Conservation (phyloP, 2,113 vertebrate genomes). For the Phyllostomus hastatus region DNA sequence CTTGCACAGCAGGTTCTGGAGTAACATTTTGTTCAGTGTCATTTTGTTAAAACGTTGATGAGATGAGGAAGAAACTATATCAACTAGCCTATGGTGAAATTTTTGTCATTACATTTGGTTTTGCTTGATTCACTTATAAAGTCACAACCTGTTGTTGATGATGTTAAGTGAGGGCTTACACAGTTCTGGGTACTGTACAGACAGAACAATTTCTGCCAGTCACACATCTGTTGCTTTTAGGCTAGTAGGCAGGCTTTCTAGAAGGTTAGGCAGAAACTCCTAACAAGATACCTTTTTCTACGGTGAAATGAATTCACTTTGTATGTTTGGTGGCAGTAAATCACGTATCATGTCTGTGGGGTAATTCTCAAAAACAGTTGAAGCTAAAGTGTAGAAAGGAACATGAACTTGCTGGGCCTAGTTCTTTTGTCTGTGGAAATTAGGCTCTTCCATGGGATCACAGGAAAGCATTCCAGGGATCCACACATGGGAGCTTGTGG, state of each 20-base stretch:
- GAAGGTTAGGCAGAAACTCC: background rate
- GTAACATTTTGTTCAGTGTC: background rate
- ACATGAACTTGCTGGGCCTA: background rate
- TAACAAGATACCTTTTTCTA: background rate
- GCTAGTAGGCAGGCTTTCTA: background rate
- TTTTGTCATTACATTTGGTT: background rate
- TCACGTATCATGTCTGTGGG: background rate
- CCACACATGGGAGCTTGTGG: no score
- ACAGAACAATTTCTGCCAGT: background rate
- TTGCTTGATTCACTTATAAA: background rate
- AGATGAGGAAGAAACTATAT: background rate
- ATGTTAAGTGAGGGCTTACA: background rate
- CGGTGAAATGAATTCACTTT: background rate
- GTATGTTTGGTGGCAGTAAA: background rate
- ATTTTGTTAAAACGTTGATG: background rate
- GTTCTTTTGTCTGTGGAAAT: background rate
- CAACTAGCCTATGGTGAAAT: background rate
- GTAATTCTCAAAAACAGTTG: background rate
- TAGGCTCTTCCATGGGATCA: no score
- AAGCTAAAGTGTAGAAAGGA: background rate
- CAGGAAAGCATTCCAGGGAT: no score
- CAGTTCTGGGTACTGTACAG: background rate
- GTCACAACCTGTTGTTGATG: background rate
- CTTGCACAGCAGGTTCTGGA: background rate
- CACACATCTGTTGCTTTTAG: background rate